Evolutionary conservation across 2,888 invertebrate genomes (phyloP).

Genomic region (Noctua janthe): DNA sequence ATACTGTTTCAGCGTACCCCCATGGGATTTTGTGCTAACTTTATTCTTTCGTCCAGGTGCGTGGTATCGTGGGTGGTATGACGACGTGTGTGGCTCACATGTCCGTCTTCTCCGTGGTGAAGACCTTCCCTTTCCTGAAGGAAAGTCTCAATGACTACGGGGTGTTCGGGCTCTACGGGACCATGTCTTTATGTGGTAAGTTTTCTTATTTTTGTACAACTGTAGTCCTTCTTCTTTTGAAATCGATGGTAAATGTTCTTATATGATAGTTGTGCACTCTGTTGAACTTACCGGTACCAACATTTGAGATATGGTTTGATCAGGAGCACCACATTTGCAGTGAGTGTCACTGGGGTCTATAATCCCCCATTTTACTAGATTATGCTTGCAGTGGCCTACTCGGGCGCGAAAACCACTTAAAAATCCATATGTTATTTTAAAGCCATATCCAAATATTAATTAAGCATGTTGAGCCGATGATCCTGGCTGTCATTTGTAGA

Average conservation of each 20-base stretch:
- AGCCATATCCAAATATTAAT: not conserved
- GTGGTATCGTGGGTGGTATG: conserved; percentile 92
- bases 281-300: not conserved
- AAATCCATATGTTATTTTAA: not conserved
- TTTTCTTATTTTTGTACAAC: conserved; percentile 23
- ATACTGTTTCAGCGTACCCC: not conserved
- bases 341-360: not conserved
- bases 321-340: not conserved
- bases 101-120: conserved; percentile 92
- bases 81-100: conserved; percentile 92
- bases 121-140: conserved; percentile 91
- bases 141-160: conserved; percentile 89
- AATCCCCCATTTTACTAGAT: not conserved
- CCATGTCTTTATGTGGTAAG: conserved; percentile 90
- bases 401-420: not conserved
- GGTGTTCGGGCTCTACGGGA: conserved; percentile 91
- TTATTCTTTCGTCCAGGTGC: conserved; percentile 82
- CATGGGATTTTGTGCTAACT: not conserved
- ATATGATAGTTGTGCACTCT: too few relatives aligned
- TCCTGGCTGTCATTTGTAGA: too few relatives aligned
- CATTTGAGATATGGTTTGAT: not conserved
- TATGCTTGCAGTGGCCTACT: not conserved
- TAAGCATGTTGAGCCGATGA: too few relatives aligned
- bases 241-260: not conserved
- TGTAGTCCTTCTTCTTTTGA: not conserved